phyloP scores from a whole-genome alignment of 2,113 vertebrate species.

The human region DNA sequence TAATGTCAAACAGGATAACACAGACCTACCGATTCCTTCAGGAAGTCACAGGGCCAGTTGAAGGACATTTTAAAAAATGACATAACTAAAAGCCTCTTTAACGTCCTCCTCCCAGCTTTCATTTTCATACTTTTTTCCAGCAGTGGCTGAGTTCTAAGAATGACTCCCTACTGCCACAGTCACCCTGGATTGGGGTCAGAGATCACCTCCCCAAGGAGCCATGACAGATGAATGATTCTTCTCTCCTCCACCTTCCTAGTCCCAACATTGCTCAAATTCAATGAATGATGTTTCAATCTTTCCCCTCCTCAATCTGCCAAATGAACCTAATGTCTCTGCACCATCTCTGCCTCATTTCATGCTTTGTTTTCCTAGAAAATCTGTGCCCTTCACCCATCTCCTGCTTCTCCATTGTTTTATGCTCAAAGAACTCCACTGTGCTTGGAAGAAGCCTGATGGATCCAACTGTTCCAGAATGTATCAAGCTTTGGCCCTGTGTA shows the following conservation, averaged over 20 bases:
- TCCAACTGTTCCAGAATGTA: background rate
- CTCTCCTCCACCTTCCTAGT: background rate
- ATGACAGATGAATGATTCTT: background rate
- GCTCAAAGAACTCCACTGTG: background rate
- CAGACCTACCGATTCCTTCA: background rate
- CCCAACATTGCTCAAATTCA: background rate
- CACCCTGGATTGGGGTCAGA: background rate
- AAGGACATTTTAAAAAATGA: background rate
- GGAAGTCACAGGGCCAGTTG: background rate
- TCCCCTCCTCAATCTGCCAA: background rate
- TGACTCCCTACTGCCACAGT: background rate
- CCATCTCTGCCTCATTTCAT: background rate
- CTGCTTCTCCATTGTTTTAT: background rate
- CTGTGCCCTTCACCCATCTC: background rate
- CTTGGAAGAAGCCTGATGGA: background rate
- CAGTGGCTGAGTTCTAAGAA: background rate
- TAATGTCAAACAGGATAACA: background rate
- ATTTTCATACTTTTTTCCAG: background rate
- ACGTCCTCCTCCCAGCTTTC: background rate
- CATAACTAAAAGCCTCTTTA: background rate
- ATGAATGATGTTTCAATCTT: background rate
- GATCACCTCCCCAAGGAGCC: background rate
- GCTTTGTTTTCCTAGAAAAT: background rate
- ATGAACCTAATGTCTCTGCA: background rate
- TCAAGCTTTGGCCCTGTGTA: background rate